A percentile compares a stretch with the other conserved stretches of the same genome.
Conservation (phyloP, 2,113 vertebrate genomes). For the Formicarius rufipectus region DNA sequence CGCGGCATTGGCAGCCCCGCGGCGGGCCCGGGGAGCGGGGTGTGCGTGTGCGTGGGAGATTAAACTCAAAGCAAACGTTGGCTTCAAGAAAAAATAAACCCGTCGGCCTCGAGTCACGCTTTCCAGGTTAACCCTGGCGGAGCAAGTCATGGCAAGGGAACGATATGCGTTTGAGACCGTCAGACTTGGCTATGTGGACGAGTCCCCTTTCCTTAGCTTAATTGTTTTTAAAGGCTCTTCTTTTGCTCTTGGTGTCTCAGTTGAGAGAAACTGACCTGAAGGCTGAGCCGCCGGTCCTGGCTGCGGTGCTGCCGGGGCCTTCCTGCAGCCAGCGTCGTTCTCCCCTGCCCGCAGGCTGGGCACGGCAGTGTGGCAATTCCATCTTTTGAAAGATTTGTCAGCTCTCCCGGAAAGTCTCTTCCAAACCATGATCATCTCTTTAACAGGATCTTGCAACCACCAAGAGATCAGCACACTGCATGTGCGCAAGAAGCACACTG, state of each 20-base stretch:
- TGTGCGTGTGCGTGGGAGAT: background rate
- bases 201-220: background rate
- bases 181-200: background rate
- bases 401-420: background rate
- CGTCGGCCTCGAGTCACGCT: background rate
- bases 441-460: too few relatives aligned
- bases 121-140: background rate
- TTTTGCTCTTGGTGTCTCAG: background rate
- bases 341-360: background rate
- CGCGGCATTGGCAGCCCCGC: background rate
- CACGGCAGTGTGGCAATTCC: fast-evolving
- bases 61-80: background rate
- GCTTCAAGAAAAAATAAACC: background rate
- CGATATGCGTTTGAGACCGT: background rate
- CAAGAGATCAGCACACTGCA: background rate
- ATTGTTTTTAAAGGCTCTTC: background rate
- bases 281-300: background rate
- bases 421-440: fast-evolving
- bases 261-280: background rate
- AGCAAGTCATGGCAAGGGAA: background rate
- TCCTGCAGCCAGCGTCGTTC: background rate
- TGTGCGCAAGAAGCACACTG: fast-evolving
- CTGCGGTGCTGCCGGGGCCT: fast-evolving
- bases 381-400: fast-evolving
- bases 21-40: background rate